These are phyloP conservation scores for Dolomedes plantarius DNA, from an alignment of 2,888 invertebrate species.

Conservation along the genomic window DNA sequence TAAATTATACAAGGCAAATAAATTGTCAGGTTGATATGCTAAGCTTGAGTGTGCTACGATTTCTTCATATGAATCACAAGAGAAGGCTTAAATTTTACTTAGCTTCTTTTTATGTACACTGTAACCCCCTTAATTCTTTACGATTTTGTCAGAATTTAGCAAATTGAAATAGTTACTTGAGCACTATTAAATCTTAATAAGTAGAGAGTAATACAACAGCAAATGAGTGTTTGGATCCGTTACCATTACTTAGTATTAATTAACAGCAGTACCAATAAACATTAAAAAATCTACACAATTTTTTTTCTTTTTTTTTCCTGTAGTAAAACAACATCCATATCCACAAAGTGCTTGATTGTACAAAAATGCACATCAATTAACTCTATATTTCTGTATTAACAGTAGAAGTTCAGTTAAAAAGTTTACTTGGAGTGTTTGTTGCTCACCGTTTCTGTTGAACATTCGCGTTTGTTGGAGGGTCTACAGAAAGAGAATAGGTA, in stretches of 20 bases:
- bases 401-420: conserved; percentile 47
- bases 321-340: conserved; percentile 30
- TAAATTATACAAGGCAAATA: too few species aligned
- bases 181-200: not conserved
- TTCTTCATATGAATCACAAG: not conserved
- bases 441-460: conserved; percentile 53
- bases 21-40: not conserved
- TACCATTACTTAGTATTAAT: not conserved
- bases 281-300: conserved; percentile 12
- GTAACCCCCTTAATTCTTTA: not conserved
- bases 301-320: not conserved
- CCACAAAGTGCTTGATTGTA: conserved; percentile 57
- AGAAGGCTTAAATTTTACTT: not conserved
- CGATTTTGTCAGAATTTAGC: not conserved
- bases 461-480: conserved; percentile 36
- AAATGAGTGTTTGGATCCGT: conserved; percentile 5
- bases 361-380: conserved; percentile 39
- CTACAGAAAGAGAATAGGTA: not conserved
- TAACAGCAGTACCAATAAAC: conserved; percentile 10
- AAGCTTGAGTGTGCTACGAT: not conserved
- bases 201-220: not conserved
- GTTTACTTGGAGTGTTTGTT: conserved; percentile 9
- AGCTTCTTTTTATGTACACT: not conserved
- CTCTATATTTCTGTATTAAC: conserved; percentile 15
- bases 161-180: not conserved